Percentiles rank a stretch among this genome's conserved stretches.
phyloP scores from a whole-genome alignment of 2,113 vertebrate species.

The Callipepla squamata region DNA sequence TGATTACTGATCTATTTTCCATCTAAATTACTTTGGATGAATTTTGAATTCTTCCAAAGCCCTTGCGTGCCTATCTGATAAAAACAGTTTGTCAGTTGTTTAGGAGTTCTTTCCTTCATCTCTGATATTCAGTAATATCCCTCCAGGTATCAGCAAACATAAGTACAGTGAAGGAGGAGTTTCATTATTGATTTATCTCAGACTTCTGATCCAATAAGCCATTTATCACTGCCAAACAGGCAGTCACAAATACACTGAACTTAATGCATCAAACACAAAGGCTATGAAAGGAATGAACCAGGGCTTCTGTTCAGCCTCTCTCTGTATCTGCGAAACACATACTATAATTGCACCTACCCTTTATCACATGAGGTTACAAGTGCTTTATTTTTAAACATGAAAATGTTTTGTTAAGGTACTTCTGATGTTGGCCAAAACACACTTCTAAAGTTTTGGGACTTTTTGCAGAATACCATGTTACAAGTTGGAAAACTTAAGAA shows the following conservation, averaged over 20 bases:
- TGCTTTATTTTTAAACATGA: neutral
- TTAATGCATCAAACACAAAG: neutral
- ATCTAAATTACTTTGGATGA: neutral
- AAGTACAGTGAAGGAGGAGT: neutral
- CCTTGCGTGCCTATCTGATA: neutral
- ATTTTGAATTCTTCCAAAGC: neutral
- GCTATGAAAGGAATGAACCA: neutral
- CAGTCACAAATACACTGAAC: neutral
- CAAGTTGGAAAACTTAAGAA: neutral
- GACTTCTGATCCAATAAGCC: slow-evolving; percentile 6
- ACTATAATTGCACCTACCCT: neutral
- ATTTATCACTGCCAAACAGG: neutral
- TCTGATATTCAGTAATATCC: neutral
- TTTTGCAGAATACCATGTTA: neutral
- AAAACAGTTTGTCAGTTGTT: neutral
- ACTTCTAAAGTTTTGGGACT: too few species aligned
- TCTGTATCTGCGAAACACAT: neutral
- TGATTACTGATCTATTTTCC: neutral
- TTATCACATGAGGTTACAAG: neutral
- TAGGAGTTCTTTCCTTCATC: neutral
- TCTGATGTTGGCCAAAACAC: neutral
- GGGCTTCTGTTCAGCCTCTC: neutral
- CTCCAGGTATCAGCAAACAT: neutral
- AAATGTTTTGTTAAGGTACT: neutral
- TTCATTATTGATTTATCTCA: slow-evolving; percentile 18